These are phyloP conservation scores for Rhabdophis nuchalis DNA, from an alignment of 2,797 vertebrate genomes.

Conservation along the genomic window DNA sequence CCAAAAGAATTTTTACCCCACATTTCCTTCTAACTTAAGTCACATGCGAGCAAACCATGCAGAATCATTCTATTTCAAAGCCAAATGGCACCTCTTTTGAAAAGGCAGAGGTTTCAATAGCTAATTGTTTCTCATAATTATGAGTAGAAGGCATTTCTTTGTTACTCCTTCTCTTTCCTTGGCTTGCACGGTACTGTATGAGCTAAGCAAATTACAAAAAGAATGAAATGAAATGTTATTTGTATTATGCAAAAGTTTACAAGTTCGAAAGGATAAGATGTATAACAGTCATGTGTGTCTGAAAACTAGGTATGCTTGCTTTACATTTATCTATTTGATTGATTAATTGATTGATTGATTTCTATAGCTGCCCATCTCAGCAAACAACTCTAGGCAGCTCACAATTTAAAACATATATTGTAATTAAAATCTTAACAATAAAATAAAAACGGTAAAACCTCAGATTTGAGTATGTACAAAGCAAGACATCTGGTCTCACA, in stretches of 20 bases:
- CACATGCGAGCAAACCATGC: constrained; percentile 20
- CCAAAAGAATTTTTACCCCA: not conserved
- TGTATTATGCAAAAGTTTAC: not conserved
- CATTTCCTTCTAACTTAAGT: not conserved
- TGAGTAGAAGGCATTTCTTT: constrained; percentile 18
- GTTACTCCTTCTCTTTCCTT: constrained; percentile 16
- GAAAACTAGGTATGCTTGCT: not conserved
- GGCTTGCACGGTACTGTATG: not conserved
- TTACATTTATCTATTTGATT: not conserved
- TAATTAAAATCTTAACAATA: not conserved
- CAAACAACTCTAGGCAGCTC: not conserved
- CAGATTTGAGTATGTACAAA: not conserved
- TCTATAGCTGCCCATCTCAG: not conserved
- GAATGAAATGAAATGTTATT: constrained; percentile 4
- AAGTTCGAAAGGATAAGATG: not conserved
- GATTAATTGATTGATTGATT: not conserved
- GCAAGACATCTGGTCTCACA: not conserved
- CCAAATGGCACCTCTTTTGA: constrained; percentile 17
- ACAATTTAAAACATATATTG: not conserved
- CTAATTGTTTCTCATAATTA: constrained; percentile 6
- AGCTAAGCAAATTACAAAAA: constrained; percentile 18
- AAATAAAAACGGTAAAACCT: not conserved
- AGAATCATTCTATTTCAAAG: constrained; percentile 15
- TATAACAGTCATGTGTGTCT: not conserved
- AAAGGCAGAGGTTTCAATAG: constrained; percentile 9